phyloP scores from a whole-genome alignment of 2,888 invertebrate genomes.

The Lasioglossum morio region DNA sequence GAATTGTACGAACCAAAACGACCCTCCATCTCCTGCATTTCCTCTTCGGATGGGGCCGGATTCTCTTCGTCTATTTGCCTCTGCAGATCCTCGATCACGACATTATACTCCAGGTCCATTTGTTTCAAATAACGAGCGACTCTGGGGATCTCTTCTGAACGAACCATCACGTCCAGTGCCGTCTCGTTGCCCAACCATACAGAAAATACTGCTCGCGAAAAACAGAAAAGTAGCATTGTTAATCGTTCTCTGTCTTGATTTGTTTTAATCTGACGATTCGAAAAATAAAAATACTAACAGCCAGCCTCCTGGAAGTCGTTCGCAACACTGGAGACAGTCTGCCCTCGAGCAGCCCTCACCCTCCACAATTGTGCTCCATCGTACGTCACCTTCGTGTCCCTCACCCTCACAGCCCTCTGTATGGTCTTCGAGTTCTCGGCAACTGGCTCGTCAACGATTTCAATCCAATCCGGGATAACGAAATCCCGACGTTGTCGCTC shows the following conservation, averaged over 20 bases:
- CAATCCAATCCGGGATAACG: slow-evolving; percentile 50
- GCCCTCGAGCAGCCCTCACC: slow-evolving; percentile 86
- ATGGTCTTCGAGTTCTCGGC: slow-evolving; percentile 46
- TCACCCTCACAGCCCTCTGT: slow-evolving; percentile 66
- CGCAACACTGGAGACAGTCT: slow-evolving; percentile 80
- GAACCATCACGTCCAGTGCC: slow-evolving; percentile 90
- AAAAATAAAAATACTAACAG: slow-evolving; percentile 82
- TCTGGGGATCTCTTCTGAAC: slow-evolving; percentile 87
- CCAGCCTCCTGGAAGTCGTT: slow-evolving; percentile 86
- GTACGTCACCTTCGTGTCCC: slow-evolving; percentile 87
- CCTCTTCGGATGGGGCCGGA: slow-evolving; percentile 86
- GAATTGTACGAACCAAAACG: slow-evolving; percentile 85
- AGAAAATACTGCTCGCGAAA: slow-evolving; percentile 80
- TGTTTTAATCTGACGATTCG: neutral
- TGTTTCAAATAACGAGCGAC: slow-evolving; percentile 88
- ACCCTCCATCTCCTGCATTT: slow-evolving; percentile 88
- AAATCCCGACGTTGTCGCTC: slow-evolving; percentile 49
- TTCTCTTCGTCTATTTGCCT: slow-evolving; percentile 92
- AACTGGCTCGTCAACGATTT: slow-evolving; percentile 63
- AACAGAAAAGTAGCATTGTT: neutral
- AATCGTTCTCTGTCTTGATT: neutral
- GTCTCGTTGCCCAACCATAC: slow-evolving; percentile 89
- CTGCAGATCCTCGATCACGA: slow-evolving; percentile 93
- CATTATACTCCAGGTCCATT: slow-evolving; percentile 88
- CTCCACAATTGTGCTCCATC: slow-evolving; percentile 92